These are phyloP conservation scores for Caiman crocodilus DNA, from an alignment of 2,797 vertebrate species.

Conservation along the genomic window DNA sequence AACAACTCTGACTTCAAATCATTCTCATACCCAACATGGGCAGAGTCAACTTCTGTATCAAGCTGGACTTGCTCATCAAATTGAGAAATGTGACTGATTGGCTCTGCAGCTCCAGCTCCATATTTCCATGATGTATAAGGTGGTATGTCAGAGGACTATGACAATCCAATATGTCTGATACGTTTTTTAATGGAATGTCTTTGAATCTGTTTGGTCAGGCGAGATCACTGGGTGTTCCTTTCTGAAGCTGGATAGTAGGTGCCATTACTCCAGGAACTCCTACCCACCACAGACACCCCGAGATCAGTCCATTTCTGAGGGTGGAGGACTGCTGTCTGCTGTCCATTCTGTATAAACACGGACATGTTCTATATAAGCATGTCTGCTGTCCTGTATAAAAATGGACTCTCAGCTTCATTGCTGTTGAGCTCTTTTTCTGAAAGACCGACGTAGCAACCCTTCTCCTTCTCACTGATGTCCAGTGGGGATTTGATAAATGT, in stretches of 20 bases:
- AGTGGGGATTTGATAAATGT: conserved; percentile 96
- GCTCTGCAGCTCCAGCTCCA: conserved; percentile 69
- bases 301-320: conserved; percentile 73
- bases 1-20: conserved; percentile 57
- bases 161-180: conserved; percentile 72
- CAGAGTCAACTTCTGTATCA: conserved; percentile 66
- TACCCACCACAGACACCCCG: conserved; percentile 68
- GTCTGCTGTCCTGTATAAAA: conserved; percentile 67
- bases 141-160: conserved; percentile 70
- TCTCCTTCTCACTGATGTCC: conserved; percentile 92
- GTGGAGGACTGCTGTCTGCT: conserved; percentile 76
- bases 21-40: conserved; percentile 65
- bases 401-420: conserved; percentile 78
- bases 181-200: conserved; percentile 76
- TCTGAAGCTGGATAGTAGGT: conserved; percentile 76
- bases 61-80: conserved; percentile 76
- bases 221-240: conserved; percentile 66
- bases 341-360: conserved; percentile 81
- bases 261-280: conserved; percentile 85
- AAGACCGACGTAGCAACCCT: conserved; percentile 85
- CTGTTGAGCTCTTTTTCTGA: conserved; percentile 81
- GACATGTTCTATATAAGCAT: conserved; percentile 54
- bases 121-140: conserved; percentile 77
- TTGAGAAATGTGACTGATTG: background rate
- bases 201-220: conserved; percentile 76